phyloP scores from a whole-genome alignment of 2,113 vertebrate genomes.

The Bothrops jararaca region DNA sequence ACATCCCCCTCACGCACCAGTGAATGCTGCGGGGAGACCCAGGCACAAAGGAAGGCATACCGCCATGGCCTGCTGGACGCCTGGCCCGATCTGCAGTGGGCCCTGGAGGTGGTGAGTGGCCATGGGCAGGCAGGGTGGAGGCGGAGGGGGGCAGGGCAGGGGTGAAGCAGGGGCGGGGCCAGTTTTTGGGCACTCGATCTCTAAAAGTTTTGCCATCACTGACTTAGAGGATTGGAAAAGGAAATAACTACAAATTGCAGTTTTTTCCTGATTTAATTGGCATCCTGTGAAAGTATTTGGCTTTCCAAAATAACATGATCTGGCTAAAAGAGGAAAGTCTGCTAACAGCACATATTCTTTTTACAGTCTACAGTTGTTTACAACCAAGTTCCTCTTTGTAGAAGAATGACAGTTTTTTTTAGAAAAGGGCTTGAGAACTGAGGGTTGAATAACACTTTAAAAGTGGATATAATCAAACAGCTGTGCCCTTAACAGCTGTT shows the following conservation, averaged over 20 bases:
- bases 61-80: too few relatives aligned
- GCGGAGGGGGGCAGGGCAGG: too few relatives aligned
- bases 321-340: not conserved
- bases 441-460: not conserved
- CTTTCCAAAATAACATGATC: not conserved
- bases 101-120: too few relatives aligned
- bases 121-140: too few relatives aligned
- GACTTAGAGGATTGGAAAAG: not conserved
- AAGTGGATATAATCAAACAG: conserved; percentile 11
- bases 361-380: not conserved
- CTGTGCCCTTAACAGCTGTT: conserved; percentile 2
- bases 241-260: not conserved
- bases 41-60: too few relatives aligned
- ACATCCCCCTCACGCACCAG: too few relatives aligned
- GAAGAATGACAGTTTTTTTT: not conserved
- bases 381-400: conserved; percentile 13
- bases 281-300: not conserved
- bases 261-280: not conserved
- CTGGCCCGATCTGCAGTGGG: too few relatives aligned
- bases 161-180: too few relatives aligned
- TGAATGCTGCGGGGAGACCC: too few relatives aligned
- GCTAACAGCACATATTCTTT: not conserved
- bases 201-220: too few relatives aligned
- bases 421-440: not conserved
- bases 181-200: too few relatives aligned